A percentile compares a stretch with the other conserved stretches of the same genome.
phyloP scores from a whole-genome alignment of 2,888 invertebrate species.

The Fragum whitleyi region DNA sequence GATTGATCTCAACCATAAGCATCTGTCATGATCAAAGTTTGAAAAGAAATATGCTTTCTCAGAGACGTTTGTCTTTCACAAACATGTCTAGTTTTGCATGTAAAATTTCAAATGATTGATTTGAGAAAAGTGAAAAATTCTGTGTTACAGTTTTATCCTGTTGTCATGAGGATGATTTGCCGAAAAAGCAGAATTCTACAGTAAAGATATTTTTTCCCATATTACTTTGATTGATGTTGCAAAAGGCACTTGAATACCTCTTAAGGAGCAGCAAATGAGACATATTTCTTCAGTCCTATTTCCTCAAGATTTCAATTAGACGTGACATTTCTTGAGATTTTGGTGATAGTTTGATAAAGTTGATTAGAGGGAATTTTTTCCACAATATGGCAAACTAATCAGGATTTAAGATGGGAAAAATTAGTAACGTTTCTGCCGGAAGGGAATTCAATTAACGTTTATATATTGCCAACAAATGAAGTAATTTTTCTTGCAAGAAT shows the following conservation, averaged over 20 bases:
- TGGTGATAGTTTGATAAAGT: constrained; percentile 9
- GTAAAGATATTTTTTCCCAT: no score
- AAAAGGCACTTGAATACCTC: not conserved
- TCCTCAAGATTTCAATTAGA: constrained; percentile 21
- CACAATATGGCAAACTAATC: not conserved
- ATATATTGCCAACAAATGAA: not conserved
- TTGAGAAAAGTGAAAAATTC: no score
- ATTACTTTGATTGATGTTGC: not conserved
- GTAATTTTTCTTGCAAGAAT: not conserved
- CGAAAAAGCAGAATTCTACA: no score
- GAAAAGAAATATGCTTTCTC: no score
- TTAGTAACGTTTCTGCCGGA: not conserved
- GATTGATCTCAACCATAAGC: no score
- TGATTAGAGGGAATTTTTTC: constrained; percentile 6
- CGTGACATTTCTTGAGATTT: constrained; percentile 5
- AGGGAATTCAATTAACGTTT: constrained; percentile 3
- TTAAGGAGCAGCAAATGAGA: constrained; percentile 8
- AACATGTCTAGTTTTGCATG: no score
- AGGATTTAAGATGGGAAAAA: not conserved
- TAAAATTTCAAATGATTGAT: no score
- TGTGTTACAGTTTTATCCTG: no score
- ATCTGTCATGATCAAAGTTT: no score
- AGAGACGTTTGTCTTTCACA: no score
- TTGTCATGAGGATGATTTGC: no score
- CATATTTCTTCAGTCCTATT: not conserved